A percentile compares a stretch with the other conserved stretches of the same genome.
Conservation (phyloP, 2,797 vertebrate species). For the Sebastolobus alascanus region DNA sequence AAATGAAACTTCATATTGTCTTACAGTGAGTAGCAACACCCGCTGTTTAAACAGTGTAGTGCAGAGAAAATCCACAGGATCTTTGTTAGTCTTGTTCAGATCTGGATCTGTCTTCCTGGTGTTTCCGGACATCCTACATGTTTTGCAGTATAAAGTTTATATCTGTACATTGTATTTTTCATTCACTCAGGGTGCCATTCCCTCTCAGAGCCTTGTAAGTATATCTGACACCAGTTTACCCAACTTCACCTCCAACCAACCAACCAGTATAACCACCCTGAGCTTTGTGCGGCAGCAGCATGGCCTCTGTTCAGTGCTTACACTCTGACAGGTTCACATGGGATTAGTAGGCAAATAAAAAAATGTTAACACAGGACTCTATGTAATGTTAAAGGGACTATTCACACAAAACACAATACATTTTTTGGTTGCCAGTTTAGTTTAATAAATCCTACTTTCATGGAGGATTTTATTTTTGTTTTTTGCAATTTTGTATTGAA, state of each 20-base stretch:
- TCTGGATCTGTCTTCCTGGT: conserved; percentile 4
- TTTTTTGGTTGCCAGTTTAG: neutral
- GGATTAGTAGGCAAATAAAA: conserved; percentile 15
- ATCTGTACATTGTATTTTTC: conserved; percentile 70
- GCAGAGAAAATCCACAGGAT: neutral
- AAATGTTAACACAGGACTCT: conserved; percentile 51
- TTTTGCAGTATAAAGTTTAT: conserved; percentile 30
- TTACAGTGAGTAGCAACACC: neutral
- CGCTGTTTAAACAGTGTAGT: neutral
- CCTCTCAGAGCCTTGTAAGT: conserved; percentile 87
- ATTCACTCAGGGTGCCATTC: conserved; percentile 81
- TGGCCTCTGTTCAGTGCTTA: conserved; percentile 46
- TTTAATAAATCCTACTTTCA: neutral
- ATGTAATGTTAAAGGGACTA: conserved; percentile 4
- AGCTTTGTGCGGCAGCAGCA: conserved; percentile 56
- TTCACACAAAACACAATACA: neutral
- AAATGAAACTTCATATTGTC: neutral
- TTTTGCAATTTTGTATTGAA: neutral
- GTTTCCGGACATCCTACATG: conserved; percentile 4
- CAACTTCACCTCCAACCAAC: conserved; percentile 11
- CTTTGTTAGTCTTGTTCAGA: neutral
- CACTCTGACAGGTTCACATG: conserved; percentile 32
- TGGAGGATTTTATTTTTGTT: neutral
- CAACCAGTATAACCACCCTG: conserved; percentile 23
- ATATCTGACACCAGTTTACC: conserved; percentile 60